Percentiles rank a stretch among this genome's conserved stretches.
Conservation (phyloP, 2,888 invertebrate genomes). For the Itoplectis maculator region DNA sequence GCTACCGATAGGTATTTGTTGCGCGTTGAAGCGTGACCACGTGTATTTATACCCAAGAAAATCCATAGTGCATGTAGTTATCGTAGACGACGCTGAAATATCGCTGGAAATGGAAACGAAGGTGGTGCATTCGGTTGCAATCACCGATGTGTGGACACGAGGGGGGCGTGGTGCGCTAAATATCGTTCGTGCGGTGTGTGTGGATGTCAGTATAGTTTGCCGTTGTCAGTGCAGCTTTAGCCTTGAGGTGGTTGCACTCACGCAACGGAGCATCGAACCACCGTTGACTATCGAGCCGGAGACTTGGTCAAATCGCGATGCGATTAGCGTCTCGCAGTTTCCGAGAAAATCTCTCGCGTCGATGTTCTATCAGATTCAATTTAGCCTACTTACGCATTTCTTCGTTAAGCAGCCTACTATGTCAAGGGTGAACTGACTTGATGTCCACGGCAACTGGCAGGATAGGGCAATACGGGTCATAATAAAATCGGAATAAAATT, state of each 20-base stretch:
- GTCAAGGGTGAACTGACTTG: constrained; percentile 48
- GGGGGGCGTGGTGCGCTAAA: constrained; percentile 55
- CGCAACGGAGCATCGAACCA: constrained; percentile 27
- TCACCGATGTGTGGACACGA: constrained; percentile 33
- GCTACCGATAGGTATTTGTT: constrained; percentile 60
- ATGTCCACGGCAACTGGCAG: neutral
- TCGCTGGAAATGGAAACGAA: constrained; percentile 60
- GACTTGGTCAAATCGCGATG: constrained; percentile 39
- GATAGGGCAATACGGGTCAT: neutral
- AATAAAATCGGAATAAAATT: neutral
- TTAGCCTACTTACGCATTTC: neutral
- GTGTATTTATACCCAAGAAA: constrained; percentile 69
- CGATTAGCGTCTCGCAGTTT: constrained; percentile 37
- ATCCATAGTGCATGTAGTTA: constrained; percentile 48
- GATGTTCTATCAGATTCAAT: constrained; percentile 49
- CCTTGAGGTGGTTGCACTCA: constrained; percentile 62
- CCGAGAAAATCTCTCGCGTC: constrained; percentile 38
- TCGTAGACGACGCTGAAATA: constrained; percentile 46
- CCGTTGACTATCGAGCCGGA: constrained; percentile 41
- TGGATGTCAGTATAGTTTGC: constrained; percentile 33
- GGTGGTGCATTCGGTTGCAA: constrained; percentile 65
- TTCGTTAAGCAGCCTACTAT: constrained; percentile 30
- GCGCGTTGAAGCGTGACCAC: constrained; percentile 60
- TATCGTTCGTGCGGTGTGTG: constrained; percentile 36
- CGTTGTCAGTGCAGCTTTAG: constrained; percentile 49